Conservation (phyloP, 2,113 vertebrate genomes). For the Periophthalmus modestus region DNA sequence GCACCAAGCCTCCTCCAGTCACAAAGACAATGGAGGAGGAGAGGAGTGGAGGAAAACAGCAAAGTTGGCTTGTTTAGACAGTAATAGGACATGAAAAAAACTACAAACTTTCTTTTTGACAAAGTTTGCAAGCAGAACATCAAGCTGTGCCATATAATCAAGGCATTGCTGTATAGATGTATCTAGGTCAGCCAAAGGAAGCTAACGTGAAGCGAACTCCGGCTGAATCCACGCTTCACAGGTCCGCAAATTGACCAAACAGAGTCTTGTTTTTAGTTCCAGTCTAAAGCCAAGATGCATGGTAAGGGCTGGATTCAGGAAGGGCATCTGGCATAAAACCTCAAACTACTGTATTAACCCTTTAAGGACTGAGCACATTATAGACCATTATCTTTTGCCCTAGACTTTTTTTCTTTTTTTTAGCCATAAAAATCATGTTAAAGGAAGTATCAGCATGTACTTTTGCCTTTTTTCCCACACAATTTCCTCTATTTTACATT, state of each 20-base stretch:
- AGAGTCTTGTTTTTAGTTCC: neutral
- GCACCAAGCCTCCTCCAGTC: constrained; percentile 43
- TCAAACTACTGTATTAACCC: too few species aligned
- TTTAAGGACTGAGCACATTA: too few species aligned
- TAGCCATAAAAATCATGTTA: too few species aligned
- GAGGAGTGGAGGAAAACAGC: neutral
- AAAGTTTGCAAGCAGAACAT: neutral
- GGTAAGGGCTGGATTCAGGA: too few species aligned
- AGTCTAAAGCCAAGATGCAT: too few species aligned
- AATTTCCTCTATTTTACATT: too few species aligned
- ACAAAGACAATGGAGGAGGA: constrained; percentile 24
- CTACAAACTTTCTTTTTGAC: neutral
- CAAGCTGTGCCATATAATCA: neutral
- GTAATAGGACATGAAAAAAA: neutral
- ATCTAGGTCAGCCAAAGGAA: neutral
- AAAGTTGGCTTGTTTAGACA: neutral
- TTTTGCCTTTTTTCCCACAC: too few species aligned
- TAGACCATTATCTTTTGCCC: too few species aligned
- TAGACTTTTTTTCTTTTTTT: too few species aligned
- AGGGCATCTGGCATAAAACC: too few species aligned
- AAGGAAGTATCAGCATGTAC: too few species aligned
- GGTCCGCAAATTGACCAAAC: neutral
- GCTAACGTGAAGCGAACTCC: neutral
- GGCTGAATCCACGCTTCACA: neutral
- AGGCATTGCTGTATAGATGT: neutral